Conservation (phyloP, 2,113 vertebrate species). For the Psilopsiagon aurifrons region DNA sequence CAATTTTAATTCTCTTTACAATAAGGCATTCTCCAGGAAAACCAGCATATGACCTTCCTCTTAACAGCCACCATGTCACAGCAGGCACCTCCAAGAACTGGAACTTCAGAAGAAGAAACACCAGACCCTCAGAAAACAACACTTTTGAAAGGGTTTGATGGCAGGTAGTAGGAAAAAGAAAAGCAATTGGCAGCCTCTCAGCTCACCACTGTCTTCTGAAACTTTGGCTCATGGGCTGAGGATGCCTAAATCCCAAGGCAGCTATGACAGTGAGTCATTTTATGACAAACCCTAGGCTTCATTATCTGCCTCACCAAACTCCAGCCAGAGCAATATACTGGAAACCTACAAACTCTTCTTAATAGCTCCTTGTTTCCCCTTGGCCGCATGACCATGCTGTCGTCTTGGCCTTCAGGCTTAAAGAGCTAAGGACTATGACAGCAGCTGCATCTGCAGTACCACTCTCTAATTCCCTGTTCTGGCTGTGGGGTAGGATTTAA, state of each 20-base stretch:
- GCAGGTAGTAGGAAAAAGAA: background rate
- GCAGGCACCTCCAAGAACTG: background rate
- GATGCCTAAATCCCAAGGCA: slow-evolving; percentile 11
- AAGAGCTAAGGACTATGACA: background rate
- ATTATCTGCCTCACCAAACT: slow-evolving; percentile 55
- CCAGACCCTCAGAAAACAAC: background rate
- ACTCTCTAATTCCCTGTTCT: background rate
- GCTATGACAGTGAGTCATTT: slow-evolving; percentile 55
- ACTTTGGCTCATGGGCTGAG: slow-evolving; percentile 26
- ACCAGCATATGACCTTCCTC: background rate
- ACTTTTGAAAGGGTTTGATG: background rate
- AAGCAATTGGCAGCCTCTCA: background rate
- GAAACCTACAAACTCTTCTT: background rate
- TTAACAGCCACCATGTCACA: background rate
- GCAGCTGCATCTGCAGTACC: background rate
- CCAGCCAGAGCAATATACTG: background rate
- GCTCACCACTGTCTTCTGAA: background rate
- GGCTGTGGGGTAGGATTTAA: background rate
- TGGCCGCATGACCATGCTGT: background rate
- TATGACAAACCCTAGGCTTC: slow-evolving; percentile 50
- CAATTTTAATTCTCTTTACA: background rate
- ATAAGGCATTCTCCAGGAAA: background rate
- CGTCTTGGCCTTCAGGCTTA: background rate
- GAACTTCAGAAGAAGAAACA: background rate
- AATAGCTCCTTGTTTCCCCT: background rate